Conservation (phyloP, 2,797 vertebrate genomes). For the Sebastes hubbsi region DNA sequence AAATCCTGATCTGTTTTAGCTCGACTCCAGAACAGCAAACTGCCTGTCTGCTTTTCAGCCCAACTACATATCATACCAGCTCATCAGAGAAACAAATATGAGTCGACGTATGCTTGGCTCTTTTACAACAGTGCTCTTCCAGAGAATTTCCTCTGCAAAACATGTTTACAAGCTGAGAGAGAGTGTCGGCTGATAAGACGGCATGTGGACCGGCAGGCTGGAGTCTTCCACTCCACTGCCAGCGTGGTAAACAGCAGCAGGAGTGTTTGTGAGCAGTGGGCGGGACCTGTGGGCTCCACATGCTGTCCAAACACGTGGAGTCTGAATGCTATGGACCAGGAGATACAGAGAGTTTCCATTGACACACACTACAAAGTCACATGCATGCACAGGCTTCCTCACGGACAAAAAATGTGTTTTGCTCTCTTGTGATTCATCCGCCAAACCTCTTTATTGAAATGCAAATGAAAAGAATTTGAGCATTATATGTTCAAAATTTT, state of each 20-base stretch:
- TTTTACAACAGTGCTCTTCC: slow-evolving; percentile 28
- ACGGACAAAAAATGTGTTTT: neutral
- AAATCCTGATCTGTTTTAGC: neutral
- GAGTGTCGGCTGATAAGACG: slow-evolving; percentile 47
- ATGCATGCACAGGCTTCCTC: slow-evolving; percentile 4
- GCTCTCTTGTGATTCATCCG: neutral
- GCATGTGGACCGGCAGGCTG: slow-evolving; percentile 49
- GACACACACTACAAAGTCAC: slow-evolving; percentile 12
- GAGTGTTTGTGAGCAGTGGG: slow-evolving; percentile 55
- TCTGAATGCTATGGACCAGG: slow-evolving; percentile 1
- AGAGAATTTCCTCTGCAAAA: slow-evolving; percentile 44
- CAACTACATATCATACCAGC: neutral
- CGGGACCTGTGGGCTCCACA: slow-evolving; percentile 41
- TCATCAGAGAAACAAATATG: slow-evolving; percentile 1
- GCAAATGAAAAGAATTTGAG: neutral
- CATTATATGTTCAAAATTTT: neutral
- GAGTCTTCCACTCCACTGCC: slow-evolving; percentile 58
- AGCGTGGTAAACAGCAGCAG: slow-evolving; percentile 66
- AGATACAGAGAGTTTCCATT: slow-evolving; percentile 30
- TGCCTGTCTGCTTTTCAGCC: neutral
- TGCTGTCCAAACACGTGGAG: slow-evolving; percentile 62
- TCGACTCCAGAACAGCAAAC: slow-evolving; percentile 12
- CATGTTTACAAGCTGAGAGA: slow-evolving; percentile 54
- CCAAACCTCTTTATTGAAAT: neutral
- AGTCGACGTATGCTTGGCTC: neutral